Evolutionary conservation across 2,113 vertebrate genomes (phyloP).

Genomic region (Ariopsis seemanni): DNA sequence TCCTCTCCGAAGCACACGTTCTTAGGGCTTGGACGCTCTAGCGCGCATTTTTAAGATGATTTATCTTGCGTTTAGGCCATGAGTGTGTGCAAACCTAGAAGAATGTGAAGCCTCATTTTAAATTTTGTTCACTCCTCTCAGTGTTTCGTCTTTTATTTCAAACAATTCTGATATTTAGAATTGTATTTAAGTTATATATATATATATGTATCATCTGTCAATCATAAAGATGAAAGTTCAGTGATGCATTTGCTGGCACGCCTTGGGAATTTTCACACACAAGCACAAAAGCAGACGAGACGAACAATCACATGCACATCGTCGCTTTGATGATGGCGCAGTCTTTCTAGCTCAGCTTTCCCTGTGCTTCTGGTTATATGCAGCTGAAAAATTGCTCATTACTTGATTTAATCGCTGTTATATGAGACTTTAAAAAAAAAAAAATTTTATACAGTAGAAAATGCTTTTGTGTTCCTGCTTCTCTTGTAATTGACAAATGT

Average conservation of each 20-base stretch:
- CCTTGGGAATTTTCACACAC: constrained; percentile 27
- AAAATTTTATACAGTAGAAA: constrained; percentile 19
- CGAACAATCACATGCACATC: constrained; percentile 30
- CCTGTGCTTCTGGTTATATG: constrained; percentile 16
- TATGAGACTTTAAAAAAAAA: background rate
- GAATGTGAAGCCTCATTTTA: constrained; percentile 40
- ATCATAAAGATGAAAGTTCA: background rate
- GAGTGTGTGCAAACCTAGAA: constrained; percentile 19
- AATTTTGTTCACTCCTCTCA: constrained; percentile 4
- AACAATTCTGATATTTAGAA: constrained; percentile 68
- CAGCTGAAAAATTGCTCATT: constrained; percentile 22
- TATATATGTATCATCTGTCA: constrained; percentile 28
- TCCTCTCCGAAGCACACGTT: constrained; percentile 69
- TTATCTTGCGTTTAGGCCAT: constrained; percentile 49
- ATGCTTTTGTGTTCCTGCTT: constrained; percentile 33
- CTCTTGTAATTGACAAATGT: constrained; percentile 29
- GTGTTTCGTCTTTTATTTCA: constrained; percentile 30
- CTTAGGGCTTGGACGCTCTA: constrained; percentile 50
- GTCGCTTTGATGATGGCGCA: background rate
- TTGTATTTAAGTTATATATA: constrained; percentile 50
- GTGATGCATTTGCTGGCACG: background rate
- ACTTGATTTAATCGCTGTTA: constrained; percentile 29
- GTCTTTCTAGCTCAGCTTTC: background rate
- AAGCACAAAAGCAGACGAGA: constrained; percentile 47
- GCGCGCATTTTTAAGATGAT: constrained; percentile 49